Base-by-base conservation (phyloP, 2,113 vertebrate species). In the Lamprotornis superbus region DNA sequence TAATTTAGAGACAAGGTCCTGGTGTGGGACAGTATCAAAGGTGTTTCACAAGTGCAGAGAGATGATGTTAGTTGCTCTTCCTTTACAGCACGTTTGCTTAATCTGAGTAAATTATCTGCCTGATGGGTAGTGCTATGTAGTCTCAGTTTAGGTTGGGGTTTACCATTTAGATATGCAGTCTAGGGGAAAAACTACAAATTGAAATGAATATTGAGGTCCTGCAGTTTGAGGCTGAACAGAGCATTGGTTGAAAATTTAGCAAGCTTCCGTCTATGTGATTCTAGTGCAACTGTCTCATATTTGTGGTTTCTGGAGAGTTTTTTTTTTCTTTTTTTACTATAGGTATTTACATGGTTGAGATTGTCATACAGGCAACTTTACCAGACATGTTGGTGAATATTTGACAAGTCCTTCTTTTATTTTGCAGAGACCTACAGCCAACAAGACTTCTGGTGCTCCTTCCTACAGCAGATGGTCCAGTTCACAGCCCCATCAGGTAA, bases 401-500 rank as follows among this genome's bases (percentile, higher is more conserved):
- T 47, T 90, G 83, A 91, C 17, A 2, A 28, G 15, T 49, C 49
- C 84, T 18, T 95, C 89, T 95, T 87, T 96, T 94, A 84, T 97
- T 98, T 98, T 98, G 94, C 97, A 98, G 98, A 98, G 98, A 95
- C 49, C 94, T 57, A 85, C 96, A 90, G 91, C 92, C 97, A 97
- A 87, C 97, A 98, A 98, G 98, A 97, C 97, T 82, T 97, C 98
- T 94, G 97, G 97, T 97, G 97, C 94, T 96, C 96, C 98, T 97
- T 98, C 98, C 93, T 98, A 97, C 91, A 98, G 98, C 98, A 98
- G 99, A 98, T 99, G 98, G 98, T 98, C 98, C 93, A 97, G 98
- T 94, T 97, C 98, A 91, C 98, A 98, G 98, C 97, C 97, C 30
- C 98, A 98, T 98, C 98, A 99, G 98, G 98, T 99, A 99, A 98